Evolutionary conservation across 2,888 invertebrate genomes (phyloP).

Genomic region (Netelia fuscicornis): DNA sequence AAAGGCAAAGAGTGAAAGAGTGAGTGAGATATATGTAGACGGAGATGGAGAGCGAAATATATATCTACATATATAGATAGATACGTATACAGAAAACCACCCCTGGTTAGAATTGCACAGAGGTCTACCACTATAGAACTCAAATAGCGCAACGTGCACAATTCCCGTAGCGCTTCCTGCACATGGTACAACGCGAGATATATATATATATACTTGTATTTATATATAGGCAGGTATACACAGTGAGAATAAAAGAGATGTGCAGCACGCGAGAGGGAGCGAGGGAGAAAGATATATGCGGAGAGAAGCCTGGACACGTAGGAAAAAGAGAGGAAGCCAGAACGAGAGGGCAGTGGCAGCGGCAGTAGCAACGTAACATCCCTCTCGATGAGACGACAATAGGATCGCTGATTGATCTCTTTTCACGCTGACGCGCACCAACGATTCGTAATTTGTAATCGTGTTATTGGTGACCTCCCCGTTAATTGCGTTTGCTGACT

Average conservation of each 20-base stretch:
- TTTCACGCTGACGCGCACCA: constrained; percentile 76
- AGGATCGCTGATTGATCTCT: constrained; percentile 79
- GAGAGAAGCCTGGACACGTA: constrained; percentile 3
- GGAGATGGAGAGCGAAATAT: not conserved
- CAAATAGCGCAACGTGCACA: constrained; percentile 55
- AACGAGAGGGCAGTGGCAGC: constrained; percentile 26
- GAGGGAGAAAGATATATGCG: constrained; percentile 12
- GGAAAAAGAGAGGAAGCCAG: constrained; percentile 14
- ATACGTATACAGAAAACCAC: not conserved
- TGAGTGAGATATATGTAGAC: no score
- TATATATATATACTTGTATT: constrained; percentile 1
- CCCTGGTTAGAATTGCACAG: constrained; percentile 29
- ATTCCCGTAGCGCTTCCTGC: constrained; percentile 46
- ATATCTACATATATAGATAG: constrained; percentile 11
- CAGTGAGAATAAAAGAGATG: constrained; percentile 55
- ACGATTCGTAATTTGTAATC: constrained; percentile 78
- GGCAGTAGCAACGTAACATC: constrained; percentile 33
- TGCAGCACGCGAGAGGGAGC: constrained; percentile 20
- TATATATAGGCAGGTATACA: constrained; percentile 24
- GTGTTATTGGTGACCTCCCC: constrained; percentile 71
- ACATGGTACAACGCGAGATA: not conserved
- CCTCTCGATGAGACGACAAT: constrained; percentile 74
- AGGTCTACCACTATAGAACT: constrained; percentile 18
- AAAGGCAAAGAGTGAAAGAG: constrained; percentile 14
- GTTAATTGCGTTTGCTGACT: constrained; percentile 69